phyloP scores from a whole-genome alignment of 2,113 vertebrate species.

The Donacobius atricapilla region DNA sequence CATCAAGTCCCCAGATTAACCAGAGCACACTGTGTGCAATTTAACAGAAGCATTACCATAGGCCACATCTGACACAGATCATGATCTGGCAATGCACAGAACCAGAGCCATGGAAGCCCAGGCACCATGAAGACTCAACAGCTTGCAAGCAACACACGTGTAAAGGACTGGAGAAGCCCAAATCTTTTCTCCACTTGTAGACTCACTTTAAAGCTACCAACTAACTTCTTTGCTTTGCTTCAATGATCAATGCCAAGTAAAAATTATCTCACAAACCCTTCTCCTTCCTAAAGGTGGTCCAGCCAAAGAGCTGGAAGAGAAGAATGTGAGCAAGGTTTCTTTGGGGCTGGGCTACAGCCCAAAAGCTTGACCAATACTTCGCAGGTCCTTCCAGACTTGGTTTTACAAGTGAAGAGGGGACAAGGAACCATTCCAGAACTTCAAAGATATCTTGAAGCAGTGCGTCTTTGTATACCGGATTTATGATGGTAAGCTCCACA shows the following conservation, averaged over 20 bases:
- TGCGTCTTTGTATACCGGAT: neutral
- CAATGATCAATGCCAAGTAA: neutral
- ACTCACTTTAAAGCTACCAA: neutral
- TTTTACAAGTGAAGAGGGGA: neutral
- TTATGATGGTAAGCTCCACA: neutral
- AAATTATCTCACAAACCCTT: neutral
- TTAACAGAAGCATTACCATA: neutral
- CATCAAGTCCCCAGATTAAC: neutral
- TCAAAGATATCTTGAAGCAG: neutral
- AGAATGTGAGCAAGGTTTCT: fast-evolving
- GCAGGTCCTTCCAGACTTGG: neutral
- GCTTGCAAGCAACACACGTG: neutral
- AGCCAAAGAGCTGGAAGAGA: neutral
- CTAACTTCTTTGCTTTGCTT: neutral
- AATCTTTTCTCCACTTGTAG: neutral
- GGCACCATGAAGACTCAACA: neutral
- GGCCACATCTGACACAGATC: neutral
- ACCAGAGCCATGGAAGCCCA: neutral
- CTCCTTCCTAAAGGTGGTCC: neutral
- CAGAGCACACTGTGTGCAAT: neutral
- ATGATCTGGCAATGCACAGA: neutral
- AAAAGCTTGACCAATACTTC: neutral
- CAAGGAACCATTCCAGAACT: neutral
- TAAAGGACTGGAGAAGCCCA: neutral
- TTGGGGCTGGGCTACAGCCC: neutral